Evolutionary conservation across 2,113 vertebrate species (phyloP), one percentile per base, ranked within the genome.

Genomic region (Oncorhynchus nerka): DNA sequence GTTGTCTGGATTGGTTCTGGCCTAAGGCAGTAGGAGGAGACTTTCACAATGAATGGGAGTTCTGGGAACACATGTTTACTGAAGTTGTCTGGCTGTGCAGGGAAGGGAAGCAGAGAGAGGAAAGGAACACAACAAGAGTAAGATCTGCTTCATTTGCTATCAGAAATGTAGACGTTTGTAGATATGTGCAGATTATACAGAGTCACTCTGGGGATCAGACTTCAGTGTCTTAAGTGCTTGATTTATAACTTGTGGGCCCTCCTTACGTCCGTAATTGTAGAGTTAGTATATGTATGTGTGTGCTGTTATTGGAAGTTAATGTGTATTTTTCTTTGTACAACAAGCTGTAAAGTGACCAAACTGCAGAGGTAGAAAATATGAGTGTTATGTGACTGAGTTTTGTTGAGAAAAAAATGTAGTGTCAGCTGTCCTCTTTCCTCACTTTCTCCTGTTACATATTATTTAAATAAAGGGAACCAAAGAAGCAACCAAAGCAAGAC

Each of bases 31-130:
- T 68, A 85, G 92, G 93, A 59, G 88, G 91, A 78, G 81, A 57
- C 83, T 85, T 3, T 85, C 72, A 83, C 85, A 88, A 87, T 88
- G 82, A 85, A 79, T 59, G 64, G 68, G 69, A 30, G 34, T 74
- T 84, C 88, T 89, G 79, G 82, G 73, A 81, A 79, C 80, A 83
- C 85, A 87, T 92, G 92, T 93, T 93, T 89, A 91, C 86, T 57
- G 84, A 76, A 26, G 9, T 55, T 79, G 66, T 70, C 74, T 79
- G 69, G 66, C 74, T 75, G 39, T n/a, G 81, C 70, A 64, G 26
- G 73, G 30, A 68, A 70, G 32, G 51, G 20, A 11, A 83, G 75
- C 80, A 78, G 81, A 78, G 81, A 85, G 68, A 55, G 83, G 81
- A 74, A 82, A 83, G 77, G 76, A 9, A 59, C 62, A 57, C 32